Evolutionary conservation across 2,888 invertebrate species (phyloP).

Genomic region (Lacanobia oleracea): DNA sequence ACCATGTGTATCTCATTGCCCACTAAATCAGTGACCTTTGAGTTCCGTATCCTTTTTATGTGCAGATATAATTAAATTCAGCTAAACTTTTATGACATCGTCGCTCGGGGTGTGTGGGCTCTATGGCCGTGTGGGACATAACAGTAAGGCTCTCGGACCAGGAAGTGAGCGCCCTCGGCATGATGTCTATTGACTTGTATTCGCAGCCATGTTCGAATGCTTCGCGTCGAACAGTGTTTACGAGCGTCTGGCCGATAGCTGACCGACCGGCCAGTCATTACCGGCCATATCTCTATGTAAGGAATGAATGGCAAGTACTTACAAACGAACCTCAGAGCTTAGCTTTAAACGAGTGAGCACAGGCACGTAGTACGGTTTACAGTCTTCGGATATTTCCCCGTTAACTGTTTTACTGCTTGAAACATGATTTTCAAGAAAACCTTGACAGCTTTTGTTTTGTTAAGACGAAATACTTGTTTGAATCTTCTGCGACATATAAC

Average conservation of each 20-base stretch:
- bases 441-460: slow-evolving; percentile 60
- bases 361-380: slow-evolving; percentile 82
- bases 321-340: slow-evolving; percentile 82
- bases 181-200: slow-evolving; percentile 86
- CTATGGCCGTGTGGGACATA: slow-evolving; percentile 71
- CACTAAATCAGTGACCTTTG: slow-evolving; percentile 82
- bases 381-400: slow-evolving; percentile 78
- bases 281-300: slow-evolving; percentile 87
- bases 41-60: slow-evolving; percentile 72
- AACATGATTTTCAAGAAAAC: slow-evolving; percentile 75
- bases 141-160: slow-evolving; percentile 76
- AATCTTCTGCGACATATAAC: slow-evolving; percentile 23
- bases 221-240: slow-evolving; percentile 86
- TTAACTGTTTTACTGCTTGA: slow-evolving; percentile 79
- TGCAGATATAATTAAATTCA: slow-evolving; percentile 73
- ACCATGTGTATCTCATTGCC: slow-evolving; percentile 73
- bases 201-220: slow-evolving; percentile 85
- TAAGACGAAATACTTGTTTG: slow-evolving; percentile 54
- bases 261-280: slow-evolving; percentile 85
- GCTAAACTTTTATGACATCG: slow-evolving; percentile 68
- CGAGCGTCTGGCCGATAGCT: slow-evolving; percentile 87
- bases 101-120: slow-evolving; percentile 59
- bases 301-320: slow-evolving; percentile 87
- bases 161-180: slow-evolving; percentile 81
- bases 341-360: slow-evolving; percentile 81